Conservation (phyloP, 2,113 vertebrate species). For the Ptychochromis oligacanthus region DNA sequence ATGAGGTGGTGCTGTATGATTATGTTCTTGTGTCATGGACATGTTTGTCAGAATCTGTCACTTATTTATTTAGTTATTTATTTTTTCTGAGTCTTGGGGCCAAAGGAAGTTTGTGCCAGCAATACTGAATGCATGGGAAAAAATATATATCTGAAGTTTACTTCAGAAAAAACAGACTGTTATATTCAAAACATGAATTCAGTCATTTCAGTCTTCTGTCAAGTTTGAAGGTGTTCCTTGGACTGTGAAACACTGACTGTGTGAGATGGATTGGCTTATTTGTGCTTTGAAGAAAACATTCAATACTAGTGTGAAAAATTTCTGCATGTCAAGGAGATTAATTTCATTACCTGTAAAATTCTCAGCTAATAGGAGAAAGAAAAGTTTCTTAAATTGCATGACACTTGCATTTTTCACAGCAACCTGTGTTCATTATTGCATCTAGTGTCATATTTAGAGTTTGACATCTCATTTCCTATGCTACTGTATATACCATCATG, state of each 20-base stretch:
- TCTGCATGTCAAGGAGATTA: background rate
- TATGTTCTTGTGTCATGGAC: constrained; percentile 26
- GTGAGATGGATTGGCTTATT: background rate
- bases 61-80: background rate
- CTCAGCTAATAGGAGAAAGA: background rate
- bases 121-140: background rate
- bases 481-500: constrained; percentile 11
- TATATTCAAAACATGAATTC: background rate
- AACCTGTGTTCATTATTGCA: constrained; percentile 34
- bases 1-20: constrained; percentile 37
- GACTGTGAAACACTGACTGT: background rate
- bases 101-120: background rate
- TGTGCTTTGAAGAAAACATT: constrained; percentile 40
- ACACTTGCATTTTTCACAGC: constrained; percentile 17
- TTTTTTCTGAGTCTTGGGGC: background rate
- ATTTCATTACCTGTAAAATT: background rate
- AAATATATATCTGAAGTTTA: background rate
- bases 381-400: background rate
- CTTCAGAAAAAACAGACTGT: background rate
- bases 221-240: background rate
- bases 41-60: constrained; percentile 38
- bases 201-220: background rate
- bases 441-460: constrained; percentile 51
- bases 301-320: constrained; percentile 19
- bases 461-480: constrained; percentile 52